phyloP scores from a whole-genome alignment of 2,797 vertebrate species.

The Microtus californicus region DNA sequence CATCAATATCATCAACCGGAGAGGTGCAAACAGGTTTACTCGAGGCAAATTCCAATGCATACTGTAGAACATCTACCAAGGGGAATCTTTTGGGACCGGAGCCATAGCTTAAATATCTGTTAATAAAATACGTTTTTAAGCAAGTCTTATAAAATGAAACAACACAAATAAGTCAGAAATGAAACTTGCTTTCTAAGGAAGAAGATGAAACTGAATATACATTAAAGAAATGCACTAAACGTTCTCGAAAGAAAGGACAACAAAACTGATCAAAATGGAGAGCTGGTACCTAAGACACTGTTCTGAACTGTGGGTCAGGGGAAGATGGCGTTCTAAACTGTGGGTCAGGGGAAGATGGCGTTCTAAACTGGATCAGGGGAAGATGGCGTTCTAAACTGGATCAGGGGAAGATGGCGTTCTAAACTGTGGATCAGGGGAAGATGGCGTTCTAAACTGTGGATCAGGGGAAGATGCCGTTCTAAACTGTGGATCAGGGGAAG shows the following conservation, averaged over 20 bases:
- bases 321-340: too few relatives aligned
- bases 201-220: not conserved
- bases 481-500: conserved; percentile 10
- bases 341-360: too few relatives aligned
- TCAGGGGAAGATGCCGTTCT: not conserved
- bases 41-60: conserved; percentile 98
- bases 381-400: not conserved
- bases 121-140: conserved; percentile 75
- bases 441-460: too few relatives aligned
- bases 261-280: not conserved
- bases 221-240: conserved; percentile 20
- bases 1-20: conserved; percentile 95
- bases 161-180: conserved; percentile 38
- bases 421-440: too few relatives aligned
- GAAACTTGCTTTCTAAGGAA: conserved; percentile 57
- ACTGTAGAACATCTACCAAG: conserved; percentile 98
- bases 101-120: conserved; percentile 98
- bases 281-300: not conserved
- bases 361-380: conserved; percentile 13
- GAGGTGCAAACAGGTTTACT: conserved; percentile 98
- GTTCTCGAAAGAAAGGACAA: conserved; percentile 10
- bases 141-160: conserved; percentile 41
- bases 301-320: too few relatives aligned
- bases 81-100: conserved; percentile 99
- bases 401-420: not conserved